phyloP scores from a whole-genome alignment of 2,888 invertebrate species.

The Terebella lapidaria region DNA sequence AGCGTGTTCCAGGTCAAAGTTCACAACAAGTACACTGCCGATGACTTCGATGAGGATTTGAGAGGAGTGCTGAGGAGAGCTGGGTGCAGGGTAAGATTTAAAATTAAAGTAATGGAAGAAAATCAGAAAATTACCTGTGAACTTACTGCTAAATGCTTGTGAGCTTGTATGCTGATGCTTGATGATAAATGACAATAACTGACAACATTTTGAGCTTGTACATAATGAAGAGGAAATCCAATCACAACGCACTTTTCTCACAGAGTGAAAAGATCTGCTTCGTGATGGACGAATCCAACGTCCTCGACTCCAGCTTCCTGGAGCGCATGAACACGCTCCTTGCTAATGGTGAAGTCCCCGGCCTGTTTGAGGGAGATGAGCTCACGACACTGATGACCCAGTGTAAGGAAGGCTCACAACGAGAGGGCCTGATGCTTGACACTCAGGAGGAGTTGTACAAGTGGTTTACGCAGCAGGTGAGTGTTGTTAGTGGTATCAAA shows the following conservation, averaged over 20 bases:
- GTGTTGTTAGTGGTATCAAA: not conserved
- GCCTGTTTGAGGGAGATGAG: conserved; percentile 74
- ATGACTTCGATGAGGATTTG: conserved; percentile 98
- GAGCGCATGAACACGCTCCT: conserved; percentile 98
- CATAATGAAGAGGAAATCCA: not conserved
- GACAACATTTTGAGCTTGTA: not conserved
- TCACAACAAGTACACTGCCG: conserved; percentile 97
- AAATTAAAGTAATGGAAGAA: too few species aligned
- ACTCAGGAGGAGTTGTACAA: conserved; percentile 98
- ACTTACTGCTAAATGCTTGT: too few species aligned
- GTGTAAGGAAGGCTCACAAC: conserved; percentile 97
- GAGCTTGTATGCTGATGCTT: not conserved
- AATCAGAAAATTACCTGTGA: too few species aligned
- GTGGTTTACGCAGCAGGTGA: conserved; percentile 85
- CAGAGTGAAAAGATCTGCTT: conserved; percentile 98
- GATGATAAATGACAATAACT: not conserved
- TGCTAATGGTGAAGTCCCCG: conserved; percentile 89
- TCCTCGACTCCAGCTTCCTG: conserved; percentile 94
- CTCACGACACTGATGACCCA: conserved; percentile 99
- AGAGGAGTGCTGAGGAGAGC: conserved; percentile 61
- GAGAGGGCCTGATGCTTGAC: conserved; percentile 97
- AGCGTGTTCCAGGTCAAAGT: conserved; percentile 99
- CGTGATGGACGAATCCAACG: conserved; percentile 98
- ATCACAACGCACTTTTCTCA: not conserved
- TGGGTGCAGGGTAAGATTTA: conserved; percentile 55